phyloP scores from a whole-genome alignment of 2,113 vertebrate genomes.

The Odocoileus virginianus region DNA sequence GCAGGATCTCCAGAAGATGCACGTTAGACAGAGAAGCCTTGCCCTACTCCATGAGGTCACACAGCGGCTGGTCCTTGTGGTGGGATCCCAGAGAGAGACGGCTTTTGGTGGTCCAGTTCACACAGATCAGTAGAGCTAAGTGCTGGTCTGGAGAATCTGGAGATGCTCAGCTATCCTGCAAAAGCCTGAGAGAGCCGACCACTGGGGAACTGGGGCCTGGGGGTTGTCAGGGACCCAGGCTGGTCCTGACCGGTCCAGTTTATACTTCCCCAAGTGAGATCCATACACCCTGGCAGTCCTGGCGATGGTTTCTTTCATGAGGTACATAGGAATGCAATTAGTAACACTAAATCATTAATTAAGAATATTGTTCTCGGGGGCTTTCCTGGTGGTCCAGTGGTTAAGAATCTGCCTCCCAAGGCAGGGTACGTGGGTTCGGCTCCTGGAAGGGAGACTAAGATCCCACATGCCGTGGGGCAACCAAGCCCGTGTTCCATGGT shows the following conservation, averaged over 20 bases:
- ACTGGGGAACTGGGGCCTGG: not conserved
- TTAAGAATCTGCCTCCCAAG: not conserved
- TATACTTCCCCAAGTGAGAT: not conserved
- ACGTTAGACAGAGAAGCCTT: not conserved
- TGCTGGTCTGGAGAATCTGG: not conserved
- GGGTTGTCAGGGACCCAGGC: not conserved
- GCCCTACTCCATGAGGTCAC: not conserved
- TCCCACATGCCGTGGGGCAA: not conserved
- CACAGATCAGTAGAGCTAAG: not conserved
- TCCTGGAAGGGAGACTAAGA: not conserved
- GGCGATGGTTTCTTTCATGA: not conserved
- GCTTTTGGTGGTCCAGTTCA: not conserved
- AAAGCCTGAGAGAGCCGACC: not conserved
- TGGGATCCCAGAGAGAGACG: not conserved
- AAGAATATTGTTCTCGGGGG: not conserved
- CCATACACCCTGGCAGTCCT: not conserved
- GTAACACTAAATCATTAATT: not conserved
- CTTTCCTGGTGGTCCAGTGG: not conserved
- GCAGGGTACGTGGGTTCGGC: accelerated
- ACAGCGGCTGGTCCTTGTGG: not conserved
- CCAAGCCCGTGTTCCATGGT: not conserved
- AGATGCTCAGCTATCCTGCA: accelerated
- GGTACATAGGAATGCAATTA: not conserved
- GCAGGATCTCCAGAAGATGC: not conserved
- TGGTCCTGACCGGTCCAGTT: not conserved